These are phyloP conservation scores for Argyra leucocephala DNA, from an alignment of 2,888 invertebrate genomes.

Conservation along the genomic window DNA sequence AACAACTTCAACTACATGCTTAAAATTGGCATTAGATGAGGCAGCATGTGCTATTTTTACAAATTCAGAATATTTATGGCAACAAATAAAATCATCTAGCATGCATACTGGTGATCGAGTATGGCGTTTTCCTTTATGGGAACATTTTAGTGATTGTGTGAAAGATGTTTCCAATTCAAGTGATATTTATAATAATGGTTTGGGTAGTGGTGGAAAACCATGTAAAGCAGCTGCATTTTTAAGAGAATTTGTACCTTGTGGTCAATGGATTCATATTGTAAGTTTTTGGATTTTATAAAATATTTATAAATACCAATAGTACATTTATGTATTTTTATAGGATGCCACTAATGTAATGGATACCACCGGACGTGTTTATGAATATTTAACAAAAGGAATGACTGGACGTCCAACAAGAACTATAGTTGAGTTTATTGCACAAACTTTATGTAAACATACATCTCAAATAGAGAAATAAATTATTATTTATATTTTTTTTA, in stretches of 20 bases:
- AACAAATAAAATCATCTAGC: conserved; percentile 57
- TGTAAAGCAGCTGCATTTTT: conserved; percentile 73
- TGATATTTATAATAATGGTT: conserved; percentile 40
- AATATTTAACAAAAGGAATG: conserved; percentile 57
- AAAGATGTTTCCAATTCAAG: conserved; percentile 49
- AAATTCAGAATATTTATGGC: conserved; percentile 61
- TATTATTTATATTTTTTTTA: no score
- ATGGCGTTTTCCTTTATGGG: conserved; percentile 77
- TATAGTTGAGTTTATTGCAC: conserved; percentile 59
- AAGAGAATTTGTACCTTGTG: conserved; percentile 59
- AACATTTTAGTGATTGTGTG: conserved; percentile 48
- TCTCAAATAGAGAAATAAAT: no score
- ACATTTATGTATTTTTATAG: conserved; percentile 24
- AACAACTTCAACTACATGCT: conserved; percentile 62
- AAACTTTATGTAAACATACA: conserved; percentile 42
- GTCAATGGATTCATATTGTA: conserved; percentile 67
- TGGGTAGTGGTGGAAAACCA: conserved; percentile 47
- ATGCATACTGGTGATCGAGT: conserved; percentile 65
- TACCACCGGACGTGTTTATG: conserved; percentile 53
- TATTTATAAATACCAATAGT: background rate
- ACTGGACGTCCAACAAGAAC: conserved; percentile 71
- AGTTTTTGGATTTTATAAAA: conserved; percentile 19
- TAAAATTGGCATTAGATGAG: conserved; percentile 52
- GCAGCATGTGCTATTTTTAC: conserved; percentile 64
- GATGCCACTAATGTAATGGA: conserved; percentile 67